phyloP scores from a whole-genome alignment of 2,797 vertebrate genomes.

The Xiphorhynchus erythropygius region DNA sequence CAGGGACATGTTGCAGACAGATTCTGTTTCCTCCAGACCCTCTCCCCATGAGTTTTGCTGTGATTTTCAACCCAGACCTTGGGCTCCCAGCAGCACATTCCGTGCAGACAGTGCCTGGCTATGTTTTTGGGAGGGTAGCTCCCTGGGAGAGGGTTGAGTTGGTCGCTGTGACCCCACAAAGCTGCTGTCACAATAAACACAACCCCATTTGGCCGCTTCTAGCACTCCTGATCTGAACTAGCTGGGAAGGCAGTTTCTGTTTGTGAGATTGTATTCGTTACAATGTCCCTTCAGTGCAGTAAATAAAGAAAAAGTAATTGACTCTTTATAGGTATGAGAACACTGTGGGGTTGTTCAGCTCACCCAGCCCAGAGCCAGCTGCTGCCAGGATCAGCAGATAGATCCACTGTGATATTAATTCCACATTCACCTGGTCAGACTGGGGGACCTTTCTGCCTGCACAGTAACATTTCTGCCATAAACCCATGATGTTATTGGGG shows the following conservation, averaged over 20 bases:
- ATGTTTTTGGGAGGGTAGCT: neutral
- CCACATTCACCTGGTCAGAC: neutral
- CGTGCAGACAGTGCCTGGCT: neutral
- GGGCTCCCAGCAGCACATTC: neutral
- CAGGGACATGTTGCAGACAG: neutral
- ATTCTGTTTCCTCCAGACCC: neutral
- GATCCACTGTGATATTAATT: fast-evolving
- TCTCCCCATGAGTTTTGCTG: neutral
- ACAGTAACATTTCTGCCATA: neutral
- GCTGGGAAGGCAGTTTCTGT: neutral
- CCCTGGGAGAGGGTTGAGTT: fast-evolving
- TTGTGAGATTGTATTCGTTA: neutral
- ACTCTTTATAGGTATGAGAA: neutral
- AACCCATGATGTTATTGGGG: fast-evolving
- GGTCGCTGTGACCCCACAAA: neutral
- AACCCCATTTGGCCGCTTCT: neutral
- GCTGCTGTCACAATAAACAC: neutral
- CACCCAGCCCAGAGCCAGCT: neutral
- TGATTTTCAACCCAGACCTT: neutral
- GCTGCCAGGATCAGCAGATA: neutral
- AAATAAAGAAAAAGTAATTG: neutral
- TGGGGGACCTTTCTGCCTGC: neutral
- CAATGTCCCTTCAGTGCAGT: neutral
- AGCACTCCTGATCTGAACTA: neutral
- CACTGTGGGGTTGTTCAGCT: neutral